Base-by-base conservation (phyloP, 2,797 vertebrate species). In the Fistularia tabacaria region DNA sequence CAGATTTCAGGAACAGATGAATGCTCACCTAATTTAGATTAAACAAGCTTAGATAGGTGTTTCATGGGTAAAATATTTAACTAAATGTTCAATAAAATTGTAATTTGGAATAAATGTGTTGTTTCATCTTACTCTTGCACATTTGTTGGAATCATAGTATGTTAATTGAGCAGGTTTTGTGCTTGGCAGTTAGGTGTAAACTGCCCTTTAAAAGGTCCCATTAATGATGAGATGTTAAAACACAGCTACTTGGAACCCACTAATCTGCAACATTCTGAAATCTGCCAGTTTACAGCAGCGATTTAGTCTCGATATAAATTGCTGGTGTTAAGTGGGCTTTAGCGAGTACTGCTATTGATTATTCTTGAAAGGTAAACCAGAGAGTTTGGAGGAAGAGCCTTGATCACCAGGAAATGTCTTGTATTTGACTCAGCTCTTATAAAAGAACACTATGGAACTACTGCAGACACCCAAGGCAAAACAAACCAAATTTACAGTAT, bases 1-100 rank as follows among this genome's bases (percentile, higher is more conserved):
- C 61, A 76, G 61, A 71, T 84, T 87, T 82, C 70, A 81, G 68
- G 54, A 76, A 76, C 71, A 51, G 67, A 79, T 68, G 57, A 76
- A 72, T 62, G 65, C 57, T 69, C 80, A 76, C 42, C 57, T 68
- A 66, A 70, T 80, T 73, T 73, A 71, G 65, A 82, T 82, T 66
- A 69, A 70, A 74, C 52, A 51, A 37, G 57, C 72, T 74, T 55
- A 61, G 52, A 69, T 51, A 47, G 54, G 13, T 72, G 53, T 48
- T 55, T 25, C 10, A 50, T 36, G 50, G 71, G 54, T 54, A 46
- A 66, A 79, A 76, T 42, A 36, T 14, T 36, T 46, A 36, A 72
- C 61, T 48, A 79, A 73, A 73, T 73, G 60, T 70, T 71, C 37
- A 59, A 48, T 51, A 62, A n/a, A 13, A 38, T 54, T 57, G 54